Base-by-base conservation (phyloP, 2,113 vertebrate genomes). In the Larimichthys polyactis region DNA sequence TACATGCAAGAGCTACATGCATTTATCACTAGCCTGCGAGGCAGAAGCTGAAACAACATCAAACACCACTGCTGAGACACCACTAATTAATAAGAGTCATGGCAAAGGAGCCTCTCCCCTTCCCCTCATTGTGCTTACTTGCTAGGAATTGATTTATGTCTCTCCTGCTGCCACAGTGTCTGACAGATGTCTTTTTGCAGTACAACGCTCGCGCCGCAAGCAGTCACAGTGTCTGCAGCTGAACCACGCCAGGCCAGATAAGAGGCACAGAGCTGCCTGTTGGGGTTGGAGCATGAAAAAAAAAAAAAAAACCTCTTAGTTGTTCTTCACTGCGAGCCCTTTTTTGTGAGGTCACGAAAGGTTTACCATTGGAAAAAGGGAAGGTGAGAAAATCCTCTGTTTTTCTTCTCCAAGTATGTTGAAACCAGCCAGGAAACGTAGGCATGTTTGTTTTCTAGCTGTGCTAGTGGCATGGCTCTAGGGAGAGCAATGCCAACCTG, bases 81-180 rank as follows among this genome's bases (percentile, higher is more conserved):
- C 93, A 93, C 95, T 95, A 95, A 95, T 95, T 96, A 95, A 95
- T 90, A 88, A 91, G 49, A 92, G 49, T 67, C 94, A 79, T 87
- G 75, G 82, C 83, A 78, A 90, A 92, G 89, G 87, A 80, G 87
- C 69, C 49, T 82, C 78, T 90, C 69, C 66, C 71, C 66, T 86
- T 90, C 93, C 54, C 90, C 67, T 84, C 79, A 77, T 86, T 95
- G 75, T 92, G 91, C 94, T 94, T 94, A 84, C 91, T 94, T 92
- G 90, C 89, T 90, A 87, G 84, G 87, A 94, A 96, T 95, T 89
- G 91, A 90, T 94, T 83, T 78, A 63, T 87, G 69, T 83, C 83
- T 87, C 93, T 94, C 81, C 72, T 78, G 82, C 80, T 87, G 86
- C 89, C 92, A 86, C 4, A 85, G 71, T 78, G 78, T 83, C 90